Evolutionary conservation across 2,888 invertebrate genomes (phyloP), one percentile per base, ranked within the genome.

Genomic region (Eristalinus aeneus): DNA sequence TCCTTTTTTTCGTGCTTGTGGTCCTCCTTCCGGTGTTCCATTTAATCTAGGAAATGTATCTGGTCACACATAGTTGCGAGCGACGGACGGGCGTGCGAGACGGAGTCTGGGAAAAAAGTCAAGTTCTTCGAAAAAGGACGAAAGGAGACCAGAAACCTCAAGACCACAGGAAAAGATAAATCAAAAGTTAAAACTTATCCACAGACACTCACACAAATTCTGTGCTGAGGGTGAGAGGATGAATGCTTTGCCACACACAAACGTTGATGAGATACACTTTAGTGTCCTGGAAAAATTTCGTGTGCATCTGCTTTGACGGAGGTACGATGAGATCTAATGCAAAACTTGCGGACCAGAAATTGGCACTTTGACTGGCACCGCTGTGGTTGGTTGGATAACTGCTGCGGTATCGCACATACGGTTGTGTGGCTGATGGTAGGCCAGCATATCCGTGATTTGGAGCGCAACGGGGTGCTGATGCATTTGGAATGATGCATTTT

Each of bases 41-140:
- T 78, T 86, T 82, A 86, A 86, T 86, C 86, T 86, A 46, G 69
- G 77, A 86, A 86, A 86, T 86, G 86, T 86, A 82, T 86, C 82
- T 86, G 86, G 82, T 86, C 86, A 86, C 86, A 86, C 82, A 46
- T 46, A 46, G 46, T 46, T 46, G 74, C 54, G 20, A 11, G 39
- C 12, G 71, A 74, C 56, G 22, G 53, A 32, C 31, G 36, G 8
- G 39, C 27, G 11, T 39, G 53, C 20, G 76, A 68, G 64, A 53
- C 34, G 81, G 81, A 68, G 85, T 16, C 81, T 64, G n/a, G 75
- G 36, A 60, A 75, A 72, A 81, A 86, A 39, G 65, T 61, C 56
- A 79, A 79, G 60, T 73, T 73, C 73, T 64, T 23, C 36, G 61
- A 11, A 64, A 9, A 60, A 39, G 36, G 31, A 16, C 56, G 56